Conservation (phyloP, 1,140 invertebrate species). For the Caenorhabditis remanei region DNA sequence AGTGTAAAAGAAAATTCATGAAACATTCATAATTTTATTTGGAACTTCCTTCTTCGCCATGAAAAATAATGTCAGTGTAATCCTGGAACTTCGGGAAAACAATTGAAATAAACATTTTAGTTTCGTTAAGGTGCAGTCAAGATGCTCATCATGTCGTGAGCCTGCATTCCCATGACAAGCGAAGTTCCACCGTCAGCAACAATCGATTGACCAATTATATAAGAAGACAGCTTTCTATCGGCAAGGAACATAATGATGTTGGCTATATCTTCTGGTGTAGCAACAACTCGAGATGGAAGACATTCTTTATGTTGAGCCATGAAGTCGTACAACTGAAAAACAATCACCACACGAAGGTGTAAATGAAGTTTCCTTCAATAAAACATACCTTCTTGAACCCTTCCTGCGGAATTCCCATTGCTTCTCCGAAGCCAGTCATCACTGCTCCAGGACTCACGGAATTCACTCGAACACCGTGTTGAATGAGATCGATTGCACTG, state of each 20-base stretch:
- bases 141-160: background rate
- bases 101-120: too few species aligned
- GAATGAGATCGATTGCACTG: constrained; percentile 84
- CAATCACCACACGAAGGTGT: background rate
- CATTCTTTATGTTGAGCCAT: background rate
- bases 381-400: too few species aligned
- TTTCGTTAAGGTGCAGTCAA: too few species aligned
- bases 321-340: background rate
- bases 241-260: background rate
- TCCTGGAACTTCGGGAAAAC: too few species aligned
- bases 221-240: background rate
- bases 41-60: too few species aligned
- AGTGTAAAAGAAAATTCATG: too few species aligned
- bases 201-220: background rate
- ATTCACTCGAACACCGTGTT: constrained; percentile 87
- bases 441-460: background rate
- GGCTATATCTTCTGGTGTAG: background rate
- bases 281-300: background rate
- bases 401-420: too few species aligned
- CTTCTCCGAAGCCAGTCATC: too few species aligned
- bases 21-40: too few species aligned
- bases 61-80: too few species aligned
- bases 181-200: background rate
- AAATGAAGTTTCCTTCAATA: too few species aligned
- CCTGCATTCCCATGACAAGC: background rate